A percentile compares a stretch with the other conserved stretches of the same genome.
phyloP scores from a whole-genome alignment of 2,888 invertebrate species.

The Tridacna crocea region DNA sequence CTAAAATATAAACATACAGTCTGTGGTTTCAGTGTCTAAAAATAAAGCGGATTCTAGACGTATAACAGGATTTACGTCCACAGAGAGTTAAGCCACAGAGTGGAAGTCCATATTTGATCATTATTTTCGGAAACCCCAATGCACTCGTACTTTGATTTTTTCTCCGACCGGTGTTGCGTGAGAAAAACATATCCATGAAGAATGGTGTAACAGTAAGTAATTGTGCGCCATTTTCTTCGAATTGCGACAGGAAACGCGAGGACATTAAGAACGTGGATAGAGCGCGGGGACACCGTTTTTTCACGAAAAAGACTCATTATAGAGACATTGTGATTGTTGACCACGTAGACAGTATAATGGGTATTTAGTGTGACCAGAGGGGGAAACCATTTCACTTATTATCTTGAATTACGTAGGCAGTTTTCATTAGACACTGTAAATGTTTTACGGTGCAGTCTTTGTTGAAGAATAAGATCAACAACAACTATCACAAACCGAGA shows the following conservation, averaged over 20 bases:
- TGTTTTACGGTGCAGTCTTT: too few relatives aligned
- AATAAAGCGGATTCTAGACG: too few relatives aligned
- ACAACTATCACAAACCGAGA: too few relatives aligned
- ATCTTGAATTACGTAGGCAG: too few relatives aligned
- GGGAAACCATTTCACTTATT: too few relatives aligned
- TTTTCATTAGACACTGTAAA: too few relatives aligned
- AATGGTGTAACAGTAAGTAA: conserved; percentile 30
- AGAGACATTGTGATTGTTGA: conserved; percentile 5
- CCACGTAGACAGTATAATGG: neutral
- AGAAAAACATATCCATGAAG: conserved; percentile 21
- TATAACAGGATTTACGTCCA: too few relatives aligned
- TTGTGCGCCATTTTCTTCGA: conserved; percentile 19
- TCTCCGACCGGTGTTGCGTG: conserved; percentile 30
- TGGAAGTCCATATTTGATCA: conserved; percentile 12
- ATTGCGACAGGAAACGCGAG: conserved; percentile 23
- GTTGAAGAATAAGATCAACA: too few relatives aligned
- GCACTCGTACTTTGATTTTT: conserved; percentile 29
- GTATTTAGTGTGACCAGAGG: too few relatives aligned
- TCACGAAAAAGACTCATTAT: conserved; percentile 19
- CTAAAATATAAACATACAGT: too few relatives aligned
- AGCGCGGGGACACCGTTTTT: conserved; percentile 2
- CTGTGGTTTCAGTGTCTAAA: too few relatives aligned
- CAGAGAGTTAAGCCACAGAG: neutral
- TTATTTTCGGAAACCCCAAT: conserved; percentile 10
- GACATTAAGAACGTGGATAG: conserved; percentile 4